These are phyloP conservation scores for Agapostemon virescens DNA, from an alignment of 2,888 invertebrate species.

Conservation along the genomic window DNA sequence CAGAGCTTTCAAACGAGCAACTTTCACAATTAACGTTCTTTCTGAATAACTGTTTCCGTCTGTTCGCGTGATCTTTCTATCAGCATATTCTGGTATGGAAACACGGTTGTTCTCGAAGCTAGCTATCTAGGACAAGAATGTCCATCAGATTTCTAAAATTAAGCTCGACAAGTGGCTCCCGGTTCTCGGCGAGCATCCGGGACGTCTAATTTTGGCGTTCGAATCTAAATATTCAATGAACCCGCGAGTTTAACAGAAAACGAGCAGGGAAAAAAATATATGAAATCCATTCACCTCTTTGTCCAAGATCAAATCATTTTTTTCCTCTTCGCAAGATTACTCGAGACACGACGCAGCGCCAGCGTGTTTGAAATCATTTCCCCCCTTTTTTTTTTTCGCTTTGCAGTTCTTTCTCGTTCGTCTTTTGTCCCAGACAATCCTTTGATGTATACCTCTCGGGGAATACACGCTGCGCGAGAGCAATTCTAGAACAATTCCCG, in stretches of 20 bases:
- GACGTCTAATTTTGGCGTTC: constrained; percentile 19
- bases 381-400: neutral
- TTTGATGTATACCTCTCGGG: constrained; percentile 30
- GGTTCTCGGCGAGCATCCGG: neutral
- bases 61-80: neutral
- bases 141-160: constrained; percentile 39
- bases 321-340: neutral
- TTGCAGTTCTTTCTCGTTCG: neutral
- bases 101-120: neutral
- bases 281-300: neutral
- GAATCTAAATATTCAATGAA: neutral
- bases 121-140: neutral
- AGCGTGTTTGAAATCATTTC: neutral
- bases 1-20: neutral
- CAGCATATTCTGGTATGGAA: neutral
- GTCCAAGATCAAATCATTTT: neutral
- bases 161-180: constrained; percentile 16
- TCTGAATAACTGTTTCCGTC: neutral
- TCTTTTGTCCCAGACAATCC: constrained; percentile 10
- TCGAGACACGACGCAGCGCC: neutral
- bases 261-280: neutral
- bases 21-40: neutral
- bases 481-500: constrained; percentile 44
- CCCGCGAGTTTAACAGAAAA: neutral
- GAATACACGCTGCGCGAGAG: constrained; percentile 31